phyloP scores from a whole-genome alignment of 2,888 invertebrate genomes.

The Tryphoninae sp. region DNA sequence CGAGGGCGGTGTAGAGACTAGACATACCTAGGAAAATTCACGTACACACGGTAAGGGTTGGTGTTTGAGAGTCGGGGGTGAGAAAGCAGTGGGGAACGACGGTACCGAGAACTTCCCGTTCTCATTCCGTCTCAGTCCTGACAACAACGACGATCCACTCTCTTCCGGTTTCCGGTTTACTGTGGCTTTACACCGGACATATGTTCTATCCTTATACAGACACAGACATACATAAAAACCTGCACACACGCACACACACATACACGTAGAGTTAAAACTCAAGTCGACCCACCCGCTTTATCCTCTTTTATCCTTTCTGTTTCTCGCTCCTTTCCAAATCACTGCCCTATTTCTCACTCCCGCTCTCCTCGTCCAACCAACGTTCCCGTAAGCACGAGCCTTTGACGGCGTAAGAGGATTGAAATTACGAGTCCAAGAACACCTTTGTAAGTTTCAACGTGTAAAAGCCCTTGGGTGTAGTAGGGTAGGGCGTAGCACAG shows the following conservation, averaged over 20 bases:
- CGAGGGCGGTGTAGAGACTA: too few species aligned
- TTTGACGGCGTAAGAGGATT: conserved; percentile 49
- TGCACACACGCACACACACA: neutral
- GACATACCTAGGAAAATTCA: too few species aligned
- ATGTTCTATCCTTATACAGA: conserved; percentile 21
- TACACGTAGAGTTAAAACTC: neutral
- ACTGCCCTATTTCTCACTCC: conserved; percentile 19
- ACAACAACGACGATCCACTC: conserved; percentile 45
- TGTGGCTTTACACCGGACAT: conserved; percentile 44
- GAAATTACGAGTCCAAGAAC: conserved; percentile 34
- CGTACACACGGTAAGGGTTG: too few species aligned
- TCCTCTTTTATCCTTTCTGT: conserved; percentile 1
- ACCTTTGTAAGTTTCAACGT: conserved; percentile 31
- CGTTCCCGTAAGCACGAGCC: conserved; percentile 23
- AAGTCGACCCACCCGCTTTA: neutral
- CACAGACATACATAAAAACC: neutral
- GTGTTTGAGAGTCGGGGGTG: neutral
- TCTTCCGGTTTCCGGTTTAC: conserved; percentile 48
- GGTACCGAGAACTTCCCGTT: neutral
- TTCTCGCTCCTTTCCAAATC: conserved; percentile 30
- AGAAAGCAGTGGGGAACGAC: neutral
- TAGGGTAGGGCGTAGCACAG: too few species aligned
- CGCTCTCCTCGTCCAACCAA: conserved; percentile 1
- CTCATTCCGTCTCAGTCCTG: conserved; percentile 30
- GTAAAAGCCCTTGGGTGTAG: neutral